Evolutionary conservation across 2,888 invertebrate species (phyloP), one percentile per base, ranked within the genome.

Genomic region (Epirrhoe tristata): DNA sequence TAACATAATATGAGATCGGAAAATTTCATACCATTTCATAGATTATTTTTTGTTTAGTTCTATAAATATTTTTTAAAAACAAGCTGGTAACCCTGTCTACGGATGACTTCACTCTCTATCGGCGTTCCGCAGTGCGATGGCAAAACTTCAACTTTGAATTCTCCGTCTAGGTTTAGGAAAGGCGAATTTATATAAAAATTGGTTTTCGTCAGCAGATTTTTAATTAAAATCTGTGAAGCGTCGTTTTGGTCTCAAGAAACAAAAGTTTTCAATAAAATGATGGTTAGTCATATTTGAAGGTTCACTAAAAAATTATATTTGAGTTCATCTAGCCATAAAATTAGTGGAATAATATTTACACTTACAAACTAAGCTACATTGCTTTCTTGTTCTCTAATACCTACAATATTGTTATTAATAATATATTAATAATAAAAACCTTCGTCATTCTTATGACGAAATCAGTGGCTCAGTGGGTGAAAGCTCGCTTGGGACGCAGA

Each of bases 71-170:
- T 51, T 10, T 24, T 10, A 34, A 14, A 58, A 24, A 14, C 12
- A 16, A 16, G 61, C 46, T 67, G 70, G 69, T 63, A 66, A 67
- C 74, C 73, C 73, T 71, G 55, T 55, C 36, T 39, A 67, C 66
- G 66, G 68, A 74, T 71, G 73, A 72, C 74, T 77, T 69, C 71
- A 74, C 74, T 73, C 80, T 86, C 82, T 80, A 86, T 83, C 80
- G 81, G 77, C 76, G 76, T 79, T 79, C 77, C 77, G 74, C 72
- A 73, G 71, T 66, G 77, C 74, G 80, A 81, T 79, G 81, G 82
- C 82, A 81, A 86, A 89, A 88, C 86, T 89, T 88, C 83, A 81
- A 85, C 81, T 82, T 81, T 77, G 80, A 86, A 87, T 81, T 80
- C 74, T 73, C 78, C 79, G 74, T 75, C 82, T 81, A 83, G 77